phyloP scores from a whole-genome alignment of 2,888 invertebrate species.

The Pyralis farinalis region DNA sequence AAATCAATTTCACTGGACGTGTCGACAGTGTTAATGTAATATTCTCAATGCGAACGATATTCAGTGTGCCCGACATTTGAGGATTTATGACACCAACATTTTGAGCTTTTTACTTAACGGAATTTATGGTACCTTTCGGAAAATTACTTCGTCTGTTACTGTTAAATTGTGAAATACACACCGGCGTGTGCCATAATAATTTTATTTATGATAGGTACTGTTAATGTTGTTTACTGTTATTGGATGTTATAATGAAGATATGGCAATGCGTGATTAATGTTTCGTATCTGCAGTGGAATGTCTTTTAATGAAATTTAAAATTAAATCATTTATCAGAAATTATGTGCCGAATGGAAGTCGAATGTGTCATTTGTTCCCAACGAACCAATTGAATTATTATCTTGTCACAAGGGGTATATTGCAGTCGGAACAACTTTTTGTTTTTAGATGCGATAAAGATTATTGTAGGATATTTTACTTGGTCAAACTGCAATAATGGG shows the following conservation, averaged over 20 bases:
- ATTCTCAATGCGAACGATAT: conserved; percentile 21
- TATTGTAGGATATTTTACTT: too few species aligned
- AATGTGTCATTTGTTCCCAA: too few species aligned
- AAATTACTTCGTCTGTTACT: conserved; percentile 9
- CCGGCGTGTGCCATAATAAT: conserved; percentile 3
- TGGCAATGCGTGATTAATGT: conserved; percentile 7
- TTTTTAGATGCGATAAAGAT: too few species aligned
- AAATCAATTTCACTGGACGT: conserved; percentile 19
- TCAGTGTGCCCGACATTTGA: conserved; percentile 20
- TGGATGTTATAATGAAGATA: conserved; percentile 7
- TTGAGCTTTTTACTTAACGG: conserved; percentile 10
- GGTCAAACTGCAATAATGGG: too few species aligned
- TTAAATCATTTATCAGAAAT: too few species aligned
- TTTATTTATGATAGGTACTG: conserved; percentile 4
- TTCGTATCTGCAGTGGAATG: conserved; percentile 3
- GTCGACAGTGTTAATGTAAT: conserved; percentile 21
- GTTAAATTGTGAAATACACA: conserved; percentile 10
- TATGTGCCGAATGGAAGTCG: too few species aligned
- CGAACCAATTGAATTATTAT: too few species aligned
- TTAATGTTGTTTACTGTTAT: conserved; percentile 10
- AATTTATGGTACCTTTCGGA: conserved; percentile 8
- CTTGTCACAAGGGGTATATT: too few species aligned
- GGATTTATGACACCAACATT: conserved; percentile 19
- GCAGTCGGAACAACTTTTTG: too few species aligned
- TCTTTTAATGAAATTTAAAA: not conserved